Evolutionary conservation across 2,888 invertebrate genomes (phyloP), one percentile per base, ranked within the genome.

Genomic region (Allolobophora icterica): DNA sequence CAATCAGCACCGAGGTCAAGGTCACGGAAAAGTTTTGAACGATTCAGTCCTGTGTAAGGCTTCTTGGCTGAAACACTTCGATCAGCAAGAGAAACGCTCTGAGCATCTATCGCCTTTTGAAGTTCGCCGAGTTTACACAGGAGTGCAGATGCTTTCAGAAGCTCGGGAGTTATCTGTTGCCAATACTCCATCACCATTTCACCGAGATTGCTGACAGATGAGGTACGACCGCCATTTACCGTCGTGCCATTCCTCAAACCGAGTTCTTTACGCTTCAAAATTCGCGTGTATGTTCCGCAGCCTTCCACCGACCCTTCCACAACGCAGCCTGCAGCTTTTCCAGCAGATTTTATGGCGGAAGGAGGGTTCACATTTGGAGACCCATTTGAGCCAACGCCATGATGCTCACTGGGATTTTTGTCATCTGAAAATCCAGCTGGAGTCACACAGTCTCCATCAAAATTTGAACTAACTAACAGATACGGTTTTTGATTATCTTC

Each of bases 151-250:
- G 34, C 87, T n/a, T 38, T 34, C 5, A 87, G 87, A 6, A 87
- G 38, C 38, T 87, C 87, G 0, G 87, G 87, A 24, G 87, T 87
- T 35, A 87, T 87, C 87, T 38, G 34, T 87, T 35, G 35, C 87
- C 87, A 87, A 17, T 17, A 87, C 24, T 87, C 87, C 87, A 87
- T 87, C 0, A 87, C 38, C 35, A 87, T 87, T 87, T 87, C 87
- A 8, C 38, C 35, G 6, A 87, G 87, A 24, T 87, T 87, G 35
- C n/a, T 8, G 87, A 38, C 87, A 5, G 38, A 38, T 17, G 87
- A 87, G 35, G n/a, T 8, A n/a, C 8, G 71, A 71, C 30, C 8
- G 11, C 71, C 71, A 17, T 71, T 71, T 11, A 71, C n/a, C 11
- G 1, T 71, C 71, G 2, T 8, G 24, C 52, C 52, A 52, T 52